A percentile compares a stretch with the other conserved stretches of the same genome.
phyloP scores from a whole-genome alignment of 2,888 invertebrate genomes.

The Sabatieria punctata region DNA sequence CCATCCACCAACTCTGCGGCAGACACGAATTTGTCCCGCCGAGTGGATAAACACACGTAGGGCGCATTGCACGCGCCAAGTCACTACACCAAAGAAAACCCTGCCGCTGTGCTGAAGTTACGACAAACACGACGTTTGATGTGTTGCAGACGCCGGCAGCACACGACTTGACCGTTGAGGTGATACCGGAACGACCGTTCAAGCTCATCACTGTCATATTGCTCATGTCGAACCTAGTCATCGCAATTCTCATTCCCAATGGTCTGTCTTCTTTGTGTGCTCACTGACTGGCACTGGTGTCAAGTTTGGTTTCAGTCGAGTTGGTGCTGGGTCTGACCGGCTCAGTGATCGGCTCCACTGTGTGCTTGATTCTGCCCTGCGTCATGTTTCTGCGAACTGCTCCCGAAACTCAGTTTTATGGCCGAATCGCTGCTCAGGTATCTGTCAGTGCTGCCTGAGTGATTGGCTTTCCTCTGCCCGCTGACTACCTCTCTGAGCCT shows the following conservation, averaged over 20 bases:
- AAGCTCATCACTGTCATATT: slow-evolving; percentile 63
- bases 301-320: slow-evolving; percentile 40
- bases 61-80: too few relatives aligned
- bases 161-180: not conserved
- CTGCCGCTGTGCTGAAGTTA: too few relatives aligned
- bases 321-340: slow-evolving; percentile 81
- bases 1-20: too few relatives aligned
- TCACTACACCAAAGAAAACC: too few relatives aligned
- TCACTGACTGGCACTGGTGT: not conserved
- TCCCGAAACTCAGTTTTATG: slow-evolving; percentile 40
- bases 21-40: too few relatives aligned
- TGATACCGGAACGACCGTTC: slow-evolving; percentile 64
- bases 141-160: slow-evolving; percentile 13
- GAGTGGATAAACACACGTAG: too few relatives aligned
- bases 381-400: slow-evolving; percentile 68
- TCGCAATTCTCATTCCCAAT: slow-evolving; percentile 74
- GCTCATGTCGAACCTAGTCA: slow-evolving; percentile 52
- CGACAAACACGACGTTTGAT: too few relatives aligned
- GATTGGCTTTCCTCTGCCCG: too few relatives aligned
- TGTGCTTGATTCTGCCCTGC: slow-evolving; percentile 81
- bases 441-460: not conserved
- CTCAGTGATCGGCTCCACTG: slow-evolving; percentile 79
- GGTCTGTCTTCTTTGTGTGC: slow-evolving; percentile 32
- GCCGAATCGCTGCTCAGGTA: slow-evolving; percentile 2
- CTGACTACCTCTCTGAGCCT: too few relatives aligned